Conservation (phyloP, 1,140 invertebrate genomes). For the Halictus rubicundus region DNA sequence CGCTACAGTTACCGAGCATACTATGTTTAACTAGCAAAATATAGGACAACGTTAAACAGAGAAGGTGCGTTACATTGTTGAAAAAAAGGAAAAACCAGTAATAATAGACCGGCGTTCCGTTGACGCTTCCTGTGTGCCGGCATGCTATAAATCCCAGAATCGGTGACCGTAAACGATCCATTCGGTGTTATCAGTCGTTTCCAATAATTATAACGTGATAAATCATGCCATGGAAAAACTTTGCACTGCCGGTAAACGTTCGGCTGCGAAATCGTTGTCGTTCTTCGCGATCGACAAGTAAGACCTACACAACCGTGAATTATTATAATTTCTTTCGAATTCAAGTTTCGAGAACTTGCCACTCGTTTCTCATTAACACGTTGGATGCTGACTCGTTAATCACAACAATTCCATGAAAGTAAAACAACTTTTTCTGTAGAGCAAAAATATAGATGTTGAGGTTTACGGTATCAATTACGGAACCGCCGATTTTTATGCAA, state of each 20-base stretch:
- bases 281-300: background rate
- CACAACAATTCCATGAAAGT: too few species aligned
- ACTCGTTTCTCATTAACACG: too few species aligned
- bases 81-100: background rate
- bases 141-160: conserved; percentile 1
- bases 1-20: too few species aligned
- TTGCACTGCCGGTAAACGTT: background rate
- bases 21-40: background rate
- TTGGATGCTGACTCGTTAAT: too few species aligned
- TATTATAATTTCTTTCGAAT: too few species aligned
- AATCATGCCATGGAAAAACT: background rate
- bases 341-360: too few species aligned
- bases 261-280: conserved; percentile 10
- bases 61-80: background rate
- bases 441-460: too few species aligned
- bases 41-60: background rate
- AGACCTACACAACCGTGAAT: background rate
- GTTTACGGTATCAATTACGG: too few species aligned
- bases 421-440: too few species aligned
- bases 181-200: conserved; percentile 4
- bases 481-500: too few species aligned
- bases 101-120: background rate
- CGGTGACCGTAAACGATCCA: background rate
- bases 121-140: background rate
- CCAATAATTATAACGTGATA: background rate